These are phyloP conservation scores for Acronicta alni DNA, from an alignment of 2,888 invertebrate genomes.

Conservation along the genomic window DNA sequence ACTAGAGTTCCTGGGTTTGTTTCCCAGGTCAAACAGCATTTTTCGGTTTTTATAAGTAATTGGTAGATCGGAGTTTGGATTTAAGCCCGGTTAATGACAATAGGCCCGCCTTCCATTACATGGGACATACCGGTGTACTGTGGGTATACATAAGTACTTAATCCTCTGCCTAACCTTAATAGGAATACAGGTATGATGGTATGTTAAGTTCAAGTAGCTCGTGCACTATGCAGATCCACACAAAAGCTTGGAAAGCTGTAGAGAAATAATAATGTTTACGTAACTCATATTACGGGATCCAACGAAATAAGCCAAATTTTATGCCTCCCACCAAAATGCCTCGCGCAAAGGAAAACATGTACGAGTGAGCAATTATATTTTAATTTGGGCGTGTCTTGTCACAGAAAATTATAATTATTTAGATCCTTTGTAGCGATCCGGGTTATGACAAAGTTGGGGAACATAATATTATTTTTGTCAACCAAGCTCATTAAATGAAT, in stretches of 20 bases:
- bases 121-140: too few relatives aligned
- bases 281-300: slow-evolving; percentile 4
- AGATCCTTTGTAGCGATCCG: slow-evolving; percentile 10
- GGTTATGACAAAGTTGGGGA: slow-evolving; percentile 18
- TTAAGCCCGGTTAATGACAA: too few relatives aligned
- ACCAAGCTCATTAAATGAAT: slow-evolving; percentile 30
- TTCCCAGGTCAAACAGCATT: too few relatives aligned
- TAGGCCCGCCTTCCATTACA: too few relatives aligned
- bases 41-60: too few relatives aligned
- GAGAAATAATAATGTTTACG: slow-evolving; percentile 11
- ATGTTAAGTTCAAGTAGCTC: too few relatives aligned
- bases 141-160: too few relatives aligned
- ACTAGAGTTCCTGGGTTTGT: too few relatives aligned
- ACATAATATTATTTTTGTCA: slow-evolving; percentile 18
- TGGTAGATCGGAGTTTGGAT: too few relatives aligned
- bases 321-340: slow-evolving; percentile 12
- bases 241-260: not conserved
- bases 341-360: slow-evolving; percentile 27
- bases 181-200: too few relatives aligned
- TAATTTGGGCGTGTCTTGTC: slow-evolving; percentile 44
- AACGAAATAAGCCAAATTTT: slow-evolving; percentile 19
- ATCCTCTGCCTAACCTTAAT: too few relatives aligned
- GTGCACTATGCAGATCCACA: too few relatives aligned
- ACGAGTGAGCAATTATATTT: slow-evolving; percentile 46
- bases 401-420: slow-evolving; percentile 37